These are phyloP conservation scores for Cassiopea xamachana DNA, from an alignment of 30 jellyfish, hydroid and myxozoan genomes.

Conservation along the genomic window DNA sequence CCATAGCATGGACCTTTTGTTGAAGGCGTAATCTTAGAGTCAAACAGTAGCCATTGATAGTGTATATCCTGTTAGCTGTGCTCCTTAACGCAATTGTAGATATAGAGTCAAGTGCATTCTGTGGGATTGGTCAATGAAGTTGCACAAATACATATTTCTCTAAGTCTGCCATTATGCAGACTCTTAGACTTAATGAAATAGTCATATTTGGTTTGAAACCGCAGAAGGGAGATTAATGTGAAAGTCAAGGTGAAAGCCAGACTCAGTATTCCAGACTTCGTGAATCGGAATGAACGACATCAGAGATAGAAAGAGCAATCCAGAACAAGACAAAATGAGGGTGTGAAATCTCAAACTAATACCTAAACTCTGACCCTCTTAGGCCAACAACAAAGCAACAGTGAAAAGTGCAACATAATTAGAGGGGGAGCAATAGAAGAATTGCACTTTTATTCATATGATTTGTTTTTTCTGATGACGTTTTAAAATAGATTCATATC, in stretches of 20 bases:
- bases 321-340: background rate
- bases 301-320: background rate
- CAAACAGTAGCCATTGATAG: slow-evolving; percentile 1
- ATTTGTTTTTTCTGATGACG: no score
- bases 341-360: background rate
- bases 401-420: background rate
- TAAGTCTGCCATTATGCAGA: background rate
- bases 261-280: background rate
- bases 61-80: background rate
- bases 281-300: background rate
- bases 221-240: slow-evolving; percentile 1
- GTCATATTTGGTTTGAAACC: slow-evolving; percentile 1
- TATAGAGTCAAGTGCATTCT: background rate
- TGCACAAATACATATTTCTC: background rate
- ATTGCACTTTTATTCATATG: background rate
- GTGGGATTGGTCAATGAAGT: background rate
- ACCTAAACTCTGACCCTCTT: background rate
- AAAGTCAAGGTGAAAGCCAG: background rate
- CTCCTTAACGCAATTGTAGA: background rate
- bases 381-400: background rate
- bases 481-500: background rate
- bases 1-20: background rate
- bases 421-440: background rate
- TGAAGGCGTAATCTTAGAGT: background rate
- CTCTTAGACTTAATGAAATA: background rate